Evolutionary conservation across 2,888 invertebrate species (phyloP).

Genomic region (Hypomecis atomaria): DNA sequence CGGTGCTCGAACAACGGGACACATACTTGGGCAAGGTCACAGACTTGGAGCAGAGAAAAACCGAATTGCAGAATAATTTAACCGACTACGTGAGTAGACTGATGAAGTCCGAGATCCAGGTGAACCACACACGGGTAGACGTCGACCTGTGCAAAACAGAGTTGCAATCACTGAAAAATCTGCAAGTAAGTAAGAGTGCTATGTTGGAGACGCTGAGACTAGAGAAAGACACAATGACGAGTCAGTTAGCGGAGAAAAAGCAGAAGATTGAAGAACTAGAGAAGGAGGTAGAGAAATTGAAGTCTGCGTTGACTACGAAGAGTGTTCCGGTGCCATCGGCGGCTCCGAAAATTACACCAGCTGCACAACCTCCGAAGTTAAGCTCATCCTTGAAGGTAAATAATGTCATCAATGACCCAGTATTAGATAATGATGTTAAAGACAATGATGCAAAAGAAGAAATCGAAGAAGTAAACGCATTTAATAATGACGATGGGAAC

Average conservation of each 20-base stretch:
- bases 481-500: constrained; percentile 73
- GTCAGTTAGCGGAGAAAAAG: constrained; percentile 70
- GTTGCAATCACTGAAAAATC: constrained; percentile 74
- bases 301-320: constrained; percentile 68
- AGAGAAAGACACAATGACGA: constrained; percentile 73
- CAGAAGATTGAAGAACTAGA: constrained; percentile 73
- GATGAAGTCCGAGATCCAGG: constrained; percentile 67
- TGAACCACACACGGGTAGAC: constrained; percentile 70
- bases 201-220: constrained; percentile 75
- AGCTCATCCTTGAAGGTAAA: constrained; percentile 69
- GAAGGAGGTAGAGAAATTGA: constrained; percentile 69
- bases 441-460: constrained; percentile 81
- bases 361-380: constrained; percentile 69
- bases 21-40: constrained; percentile 67
- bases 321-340: constrained; percentile 62
- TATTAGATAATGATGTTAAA: constrained; percentile 46
- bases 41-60: constrained; percentile 67
- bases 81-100: constrained; percentile 62
- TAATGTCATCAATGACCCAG: constrained; percentile 69
- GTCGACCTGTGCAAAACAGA: constrained; percentile 77
- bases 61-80: constrained; percentile 61
- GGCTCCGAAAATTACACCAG: constrained; percentile 70
- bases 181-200: constrained; percentile 76
- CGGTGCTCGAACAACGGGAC: constrained; percentile 73
- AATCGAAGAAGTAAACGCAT: constrained; percentile 73